Conservation (phyloP, 2,113 vertebrate genomes). For the Urocolius indicus region DNA sequence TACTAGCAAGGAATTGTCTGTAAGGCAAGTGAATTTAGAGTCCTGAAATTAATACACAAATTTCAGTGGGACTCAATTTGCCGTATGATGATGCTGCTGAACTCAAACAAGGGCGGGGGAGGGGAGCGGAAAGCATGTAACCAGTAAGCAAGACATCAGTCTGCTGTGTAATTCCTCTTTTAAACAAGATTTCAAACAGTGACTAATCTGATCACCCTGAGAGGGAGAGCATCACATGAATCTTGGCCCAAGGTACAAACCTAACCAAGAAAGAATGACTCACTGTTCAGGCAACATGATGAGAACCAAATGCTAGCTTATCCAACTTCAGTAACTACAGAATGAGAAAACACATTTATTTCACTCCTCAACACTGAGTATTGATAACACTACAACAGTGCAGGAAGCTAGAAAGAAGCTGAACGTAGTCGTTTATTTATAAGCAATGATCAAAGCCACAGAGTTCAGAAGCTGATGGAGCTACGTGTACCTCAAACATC, state of each 20-base stretch:
- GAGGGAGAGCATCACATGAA: slow-evolving; percentile 47
- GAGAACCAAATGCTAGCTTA: slow-evolving; percentile 49
- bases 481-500: neutral
- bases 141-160: neutral
- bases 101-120: neutral
- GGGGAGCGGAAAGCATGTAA: neutral
- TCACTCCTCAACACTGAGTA: neutral
- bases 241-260: slow-evolving; percentile 38
- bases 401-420: neutral
- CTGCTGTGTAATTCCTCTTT: neutral
- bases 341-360: neutral
- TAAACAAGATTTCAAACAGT: slow-evolving; percentile 43
- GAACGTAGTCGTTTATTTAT: neutral
- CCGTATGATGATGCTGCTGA: neutral
- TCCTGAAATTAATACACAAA: neutral
- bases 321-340: slow-evolving; percentile 2
- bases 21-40: neutral
- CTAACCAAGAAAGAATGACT: slow-evolving; percentile 47
- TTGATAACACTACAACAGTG: neutral
- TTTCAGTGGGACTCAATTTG: neutral
- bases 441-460: neutral
- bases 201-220: slow-evolving; percentile 39
- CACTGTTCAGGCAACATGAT: slow-evolving; percentile 41
- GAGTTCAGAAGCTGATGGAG: neutral
- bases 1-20: neutral